These are phyloP conservation scores for Pantherophis guttatus DNA, from an alignment of 2,113 vertebrate genomes.

Conservation along the genomic window DNA sequence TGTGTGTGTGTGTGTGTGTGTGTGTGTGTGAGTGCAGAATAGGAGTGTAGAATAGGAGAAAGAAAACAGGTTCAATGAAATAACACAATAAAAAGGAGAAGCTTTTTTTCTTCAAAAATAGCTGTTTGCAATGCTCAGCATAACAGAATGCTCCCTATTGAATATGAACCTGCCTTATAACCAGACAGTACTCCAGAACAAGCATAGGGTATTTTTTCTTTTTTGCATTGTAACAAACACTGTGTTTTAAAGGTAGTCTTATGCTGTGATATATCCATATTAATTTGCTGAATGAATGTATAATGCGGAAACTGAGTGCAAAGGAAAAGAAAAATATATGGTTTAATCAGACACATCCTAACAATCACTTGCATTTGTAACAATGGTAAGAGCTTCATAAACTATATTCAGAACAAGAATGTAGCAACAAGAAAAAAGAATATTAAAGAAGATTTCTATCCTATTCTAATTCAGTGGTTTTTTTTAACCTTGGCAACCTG, in stretches of 20 bases:
- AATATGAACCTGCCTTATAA: neutral
- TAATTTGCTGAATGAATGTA: neutral
- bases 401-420: neutral
- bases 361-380: neutral
- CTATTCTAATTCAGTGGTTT: neutral
- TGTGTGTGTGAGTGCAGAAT: neutral
- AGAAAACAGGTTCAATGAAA: slow-evolving; percentile 6
- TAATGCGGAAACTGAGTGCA: neutral
- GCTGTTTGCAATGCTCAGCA: slow-evolving; percentile 11
- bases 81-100: slow-evolving; percentile 1
- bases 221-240: neutral
- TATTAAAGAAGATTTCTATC: neutral
- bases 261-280: neutral
- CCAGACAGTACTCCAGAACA: neutral
- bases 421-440: neutral
- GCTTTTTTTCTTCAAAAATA: neutral
- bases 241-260: neutral
- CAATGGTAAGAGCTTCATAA: neutral
- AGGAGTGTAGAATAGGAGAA: neutral
- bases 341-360: neutral
- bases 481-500: neutral
- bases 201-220: neutral
- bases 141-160: neutral
- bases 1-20: neutral
- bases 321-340: neutral